Conservation (phyloP, 2,113 vertebrate genomes). For the Manacus vitellinus region DNA sequence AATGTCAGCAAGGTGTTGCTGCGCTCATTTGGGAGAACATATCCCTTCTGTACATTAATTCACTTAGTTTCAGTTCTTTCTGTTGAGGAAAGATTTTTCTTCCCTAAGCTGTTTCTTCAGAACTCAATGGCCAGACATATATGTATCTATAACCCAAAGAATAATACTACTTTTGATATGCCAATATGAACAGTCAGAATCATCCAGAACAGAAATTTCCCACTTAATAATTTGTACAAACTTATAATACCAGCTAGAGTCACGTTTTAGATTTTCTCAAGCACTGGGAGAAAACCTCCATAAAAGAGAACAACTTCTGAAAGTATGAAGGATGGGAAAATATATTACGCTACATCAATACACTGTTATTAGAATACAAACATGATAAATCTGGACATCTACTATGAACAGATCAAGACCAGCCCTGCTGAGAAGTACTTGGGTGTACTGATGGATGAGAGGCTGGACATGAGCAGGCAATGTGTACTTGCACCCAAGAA, state of each 20-base stretch:
- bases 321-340: not conserved
- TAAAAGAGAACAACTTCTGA: not conserved
- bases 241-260: not conserved
- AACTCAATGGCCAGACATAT: not conserved
- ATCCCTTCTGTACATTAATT: not conserved
- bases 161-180: not conserved
- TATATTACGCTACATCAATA: not conserved
- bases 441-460: not conserved
- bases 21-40: not conserved
- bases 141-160: not conserved
- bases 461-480: not conserved
- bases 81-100: not conserved
- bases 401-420: not conserved
- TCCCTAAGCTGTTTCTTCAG: not conserved
- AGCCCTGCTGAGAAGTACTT: not conserved
- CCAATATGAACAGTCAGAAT: not conserved
- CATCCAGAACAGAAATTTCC: not conserved
- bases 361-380: not conserved
- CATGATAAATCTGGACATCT: not conserved
- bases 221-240: not conserved
- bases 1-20: not conserved
- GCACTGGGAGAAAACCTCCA: not conserved
- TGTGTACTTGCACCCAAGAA: not conserved
- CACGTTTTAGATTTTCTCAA: not conserved
- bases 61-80: not conserved